Evolutionary conservation across 2,797 vertebrate species (phyloP), one percentile per base, ranked within the genome.

Genomic region (Pagetopsis macropterus): DNA sequence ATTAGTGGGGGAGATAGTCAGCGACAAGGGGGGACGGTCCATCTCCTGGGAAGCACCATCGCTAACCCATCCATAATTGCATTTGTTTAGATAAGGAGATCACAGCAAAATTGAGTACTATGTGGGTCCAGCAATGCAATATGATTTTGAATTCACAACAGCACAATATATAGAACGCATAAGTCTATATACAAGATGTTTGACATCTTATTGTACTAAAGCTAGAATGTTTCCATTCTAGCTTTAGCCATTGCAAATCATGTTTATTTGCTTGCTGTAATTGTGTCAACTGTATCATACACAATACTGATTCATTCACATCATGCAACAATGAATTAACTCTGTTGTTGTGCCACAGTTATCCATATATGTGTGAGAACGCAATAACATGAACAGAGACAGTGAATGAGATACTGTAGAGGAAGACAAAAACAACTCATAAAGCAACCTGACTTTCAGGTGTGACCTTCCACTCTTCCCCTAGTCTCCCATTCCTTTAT

Each of bases 1-100:
- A 97, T 98, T 97, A 97, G 91, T 76, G 93, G 91, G 86, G 91
- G 94, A 95, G 95, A 96, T 95, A 94, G 96, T 95, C 95, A 93
- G 95, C 91, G 94, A 96, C 95, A 96, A 96, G 94, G 95, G 90
- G 96, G 96, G 95, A 95, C 95, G 90, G 94, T 93, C 95, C 92
- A 94, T 95, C 95, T 95, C 96, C 92, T 91, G 80, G 96, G 95
- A 95, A 87, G 92, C 90, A 93, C 95, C 89, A 93, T 55, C 79
- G 68, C 93, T 82, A 89, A 83, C 86, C 87, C 84, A 90, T 84
- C 74, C 84, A 84, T 96, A 94, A 97, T 95, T 95, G 95, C 88
- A 94, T 94, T 95, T 95, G 93, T 96, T 95, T 93, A 94, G 94
- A 95, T 94, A 93, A 93, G 84, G 81, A 88, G 88, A 94, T 93